Conservation (phyloP, 2,888 invertebrate genomes). For the Andrena dorsata region DNA sequence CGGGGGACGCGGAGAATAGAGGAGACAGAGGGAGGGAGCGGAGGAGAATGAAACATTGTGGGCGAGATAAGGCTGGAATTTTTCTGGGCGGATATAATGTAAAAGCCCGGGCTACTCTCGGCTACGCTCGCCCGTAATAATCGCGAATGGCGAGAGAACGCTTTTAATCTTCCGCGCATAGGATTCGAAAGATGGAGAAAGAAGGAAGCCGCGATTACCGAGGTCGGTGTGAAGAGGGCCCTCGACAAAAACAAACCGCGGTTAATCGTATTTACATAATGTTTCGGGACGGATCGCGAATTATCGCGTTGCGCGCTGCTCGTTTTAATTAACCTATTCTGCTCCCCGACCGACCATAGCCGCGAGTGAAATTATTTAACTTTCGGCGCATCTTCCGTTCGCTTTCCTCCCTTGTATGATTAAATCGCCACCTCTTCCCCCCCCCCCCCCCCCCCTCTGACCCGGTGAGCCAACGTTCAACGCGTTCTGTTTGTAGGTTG, state of each 20-base stretch:
- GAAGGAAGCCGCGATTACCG: conserved; percentile 14
- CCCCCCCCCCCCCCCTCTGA: not conserved
- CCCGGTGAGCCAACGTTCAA: not conserved
- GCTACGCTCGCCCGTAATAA: conserved; percentile 46
- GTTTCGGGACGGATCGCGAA: conserved; percentile 36
- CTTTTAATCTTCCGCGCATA: conserved; percentile 57
- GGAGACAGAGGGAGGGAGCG: not conserved
- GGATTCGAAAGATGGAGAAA: conserved; percentile 16
- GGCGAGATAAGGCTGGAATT: conserved; percentile 60
- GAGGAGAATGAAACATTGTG: conserved; percentile 34
- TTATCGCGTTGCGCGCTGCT: conserved; percentile 30
- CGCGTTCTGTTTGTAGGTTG: not conserved
- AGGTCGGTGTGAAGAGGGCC: conserved; percentile 28
- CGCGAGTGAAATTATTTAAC: conserved; percentile 57
- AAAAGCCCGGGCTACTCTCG: conserved; percentile 40
- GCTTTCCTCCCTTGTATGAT: conserved; percentile 37
- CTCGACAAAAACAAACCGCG: conserved; percentile 27
- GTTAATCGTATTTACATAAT: conserved; percentile 55
- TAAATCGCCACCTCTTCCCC: conserved; percentile 13
- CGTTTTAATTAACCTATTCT: conserved; percentile 53
- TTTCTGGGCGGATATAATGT: conserved; percentile 59
- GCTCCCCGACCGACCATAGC: not conserved
- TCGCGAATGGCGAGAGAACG: conserved; percentile 47
- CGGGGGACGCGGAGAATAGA: conserved; percentile 18
- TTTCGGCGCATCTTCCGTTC: conserved; percentile 56